Conservation (phyloP, 2,797 vertebrate genomes). For the Falco columbarius region DNA sequence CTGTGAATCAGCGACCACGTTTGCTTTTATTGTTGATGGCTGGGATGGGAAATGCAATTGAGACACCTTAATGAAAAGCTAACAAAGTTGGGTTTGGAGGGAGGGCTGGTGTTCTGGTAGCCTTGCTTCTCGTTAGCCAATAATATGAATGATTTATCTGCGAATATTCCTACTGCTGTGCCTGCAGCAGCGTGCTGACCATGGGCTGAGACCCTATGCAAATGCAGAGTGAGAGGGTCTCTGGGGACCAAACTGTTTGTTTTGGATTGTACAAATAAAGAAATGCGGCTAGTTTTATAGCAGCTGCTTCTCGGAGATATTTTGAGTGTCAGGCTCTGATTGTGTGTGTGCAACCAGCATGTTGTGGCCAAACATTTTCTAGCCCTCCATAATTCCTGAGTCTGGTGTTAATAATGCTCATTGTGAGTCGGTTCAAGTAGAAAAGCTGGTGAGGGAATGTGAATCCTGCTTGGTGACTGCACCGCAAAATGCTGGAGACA, state of each 20-base stretch:
- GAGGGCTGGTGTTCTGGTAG: neutral
- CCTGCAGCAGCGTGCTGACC: neutral
- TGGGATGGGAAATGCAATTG: conserved; percentile 26
- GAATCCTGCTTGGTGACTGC: neutral
- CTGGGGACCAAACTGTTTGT: neutral
- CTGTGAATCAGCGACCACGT: neutral
- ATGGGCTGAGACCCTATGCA: neutral
- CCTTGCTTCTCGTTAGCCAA: neutral
- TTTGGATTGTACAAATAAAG: neutral
- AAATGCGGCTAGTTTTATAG: neutral
- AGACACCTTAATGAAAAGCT: conserved; percentile 57
- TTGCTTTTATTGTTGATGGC: neutral
- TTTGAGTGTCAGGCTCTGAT: neutral
- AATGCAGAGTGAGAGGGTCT: neutral
- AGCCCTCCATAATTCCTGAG: neutral
- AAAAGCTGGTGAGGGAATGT: neutral
- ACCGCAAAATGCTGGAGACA: neutral
- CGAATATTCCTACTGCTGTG: neutral
- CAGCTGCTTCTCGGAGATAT: neutral
- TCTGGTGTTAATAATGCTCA: neutral
- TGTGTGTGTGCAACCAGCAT: neutral
- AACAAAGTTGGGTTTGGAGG: neutral
- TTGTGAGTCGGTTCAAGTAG: neutral
- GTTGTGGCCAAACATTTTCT: neutral
- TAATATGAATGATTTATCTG: neutral